Conservation (phyloP, 2,113 vertebrate species). For the Amblyornis subalaris region DNA sequence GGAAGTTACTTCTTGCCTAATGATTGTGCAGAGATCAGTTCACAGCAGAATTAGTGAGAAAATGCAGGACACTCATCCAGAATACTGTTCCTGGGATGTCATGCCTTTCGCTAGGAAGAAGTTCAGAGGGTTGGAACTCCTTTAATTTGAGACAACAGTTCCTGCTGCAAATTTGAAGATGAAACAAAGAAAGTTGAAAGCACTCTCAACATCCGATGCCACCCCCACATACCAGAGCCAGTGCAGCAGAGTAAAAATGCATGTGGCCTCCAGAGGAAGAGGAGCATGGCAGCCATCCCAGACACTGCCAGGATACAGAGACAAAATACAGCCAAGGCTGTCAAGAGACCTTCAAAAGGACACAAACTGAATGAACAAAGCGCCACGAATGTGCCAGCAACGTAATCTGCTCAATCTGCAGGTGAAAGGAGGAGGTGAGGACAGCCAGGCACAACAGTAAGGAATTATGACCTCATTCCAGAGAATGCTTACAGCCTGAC, state of each 20-base stretch:
- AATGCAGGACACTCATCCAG: not conserved
- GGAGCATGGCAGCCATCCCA: not conserved
- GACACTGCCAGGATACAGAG: not conserved
- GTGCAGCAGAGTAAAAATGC: not conserved
- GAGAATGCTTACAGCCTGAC: not conserved
- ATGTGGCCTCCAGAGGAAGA: not conserved
- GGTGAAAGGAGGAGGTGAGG: not conserved
- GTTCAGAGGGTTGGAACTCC: not conserved
- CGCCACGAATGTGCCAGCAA: not conserved
- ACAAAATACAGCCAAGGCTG: not conserved
- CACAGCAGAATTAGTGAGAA: not conserved
- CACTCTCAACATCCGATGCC: accelerated
- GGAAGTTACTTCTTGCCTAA: not conserved
- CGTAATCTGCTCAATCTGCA: not conserved
- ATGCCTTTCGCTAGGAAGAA: not conserved
- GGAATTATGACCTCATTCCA: not conserved
- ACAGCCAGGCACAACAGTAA: not conserved
- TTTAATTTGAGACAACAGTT: not conserved
- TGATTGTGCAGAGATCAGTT: not conserved
- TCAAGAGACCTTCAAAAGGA: not conserved
- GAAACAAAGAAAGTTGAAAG: not conserved
- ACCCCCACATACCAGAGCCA: accelerated
- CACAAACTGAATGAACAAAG: not conserved
- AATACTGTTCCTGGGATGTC: no score
- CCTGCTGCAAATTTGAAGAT: not conserved